A percentile compares a stretch with the other conserved stretches of the same genome.
phyloP scores from a whole-genome alignment of 2,113 vertebrate genomes.

The Mormyrus iriodes region DNA sequence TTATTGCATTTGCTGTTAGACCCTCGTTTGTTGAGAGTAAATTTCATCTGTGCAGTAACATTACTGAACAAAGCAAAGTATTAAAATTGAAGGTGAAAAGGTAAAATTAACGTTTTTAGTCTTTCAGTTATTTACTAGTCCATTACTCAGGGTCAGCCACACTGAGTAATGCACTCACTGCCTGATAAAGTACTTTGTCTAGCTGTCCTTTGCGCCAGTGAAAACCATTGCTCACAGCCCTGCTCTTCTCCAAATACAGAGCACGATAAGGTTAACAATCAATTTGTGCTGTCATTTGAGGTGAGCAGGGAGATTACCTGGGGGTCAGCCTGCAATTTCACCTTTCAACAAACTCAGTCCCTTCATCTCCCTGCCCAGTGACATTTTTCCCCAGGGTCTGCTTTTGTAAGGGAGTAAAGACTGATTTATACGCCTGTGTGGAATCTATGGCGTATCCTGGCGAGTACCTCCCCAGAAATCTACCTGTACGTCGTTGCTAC shows the following conservation, averaged over 20 bases:
- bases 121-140: neutral
- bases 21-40: neutral
- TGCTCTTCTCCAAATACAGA: neutral
- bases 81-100: neutral
- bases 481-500: neutral
- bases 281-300: neutral
- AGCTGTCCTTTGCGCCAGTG: neutral
- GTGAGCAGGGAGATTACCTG: slow-evolving; percentile 9
- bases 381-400: slow-evolving; percentile 34
- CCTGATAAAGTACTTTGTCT: neutral
- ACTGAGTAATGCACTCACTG: neutral
- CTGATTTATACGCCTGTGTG: neutral
- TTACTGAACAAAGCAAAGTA: neutral
- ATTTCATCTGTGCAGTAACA: neutral
- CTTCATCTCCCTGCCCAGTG: slow-evolving; percentile 39
- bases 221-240: neutral
- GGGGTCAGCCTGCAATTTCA: neutral
- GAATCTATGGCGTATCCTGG: neutral
- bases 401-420: neutral
- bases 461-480: neutral
- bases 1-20: neutral
- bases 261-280: neutral
- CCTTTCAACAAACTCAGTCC: slow-evolving; percentile 16
- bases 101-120: neutral
- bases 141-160: neutral